phyloP scores from a whole-genome alignment of 1,140 invertebrate species.

The Homalodisca vitripennis region DNA sequence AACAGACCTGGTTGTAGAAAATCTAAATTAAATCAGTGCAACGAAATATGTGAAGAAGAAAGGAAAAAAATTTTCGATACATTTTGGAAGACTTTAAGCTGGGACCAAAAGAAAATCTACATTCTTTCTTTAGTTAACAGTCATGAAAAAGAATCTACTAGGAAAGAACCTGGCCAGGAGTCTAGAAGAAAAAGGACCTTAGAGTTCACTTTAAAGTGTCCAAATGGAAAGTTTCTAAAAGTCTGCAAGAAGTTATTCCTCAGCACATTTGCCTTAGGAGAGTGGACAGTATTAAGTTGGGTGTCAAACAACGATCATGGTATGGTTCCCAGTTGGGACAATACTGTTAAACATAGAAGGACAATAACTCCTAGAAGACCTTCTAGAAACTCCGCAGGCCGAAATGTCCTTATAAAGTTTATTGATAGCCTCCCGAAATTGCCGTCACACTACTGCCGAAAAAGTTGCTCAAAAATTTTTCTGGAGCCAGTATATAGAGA shows the following conservation, averaged over 20 bases:
- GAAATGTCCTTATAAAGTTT: conserved; percentile 9
- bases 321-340: conserved; percentile 21
- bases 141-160: conserved; percentile 15
- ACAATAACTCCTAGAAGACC: background rate
- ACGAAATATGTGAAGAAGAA: conserved; percentile 5
- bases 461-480: conserved; percentile 24
- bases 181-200: conserved; percentile 18
- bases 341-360: background rate
- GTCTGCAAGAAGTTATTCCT: conserved; percentile 25
- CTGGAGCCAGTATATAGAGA: conserved; percentile 31
- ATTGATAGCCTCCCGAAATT: conserved; percentile 29
- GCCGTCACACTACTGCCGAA: conserved; percentile 32
- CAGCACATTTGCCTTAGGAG: too few species aligned
- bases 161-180: conserved; percentile 9
- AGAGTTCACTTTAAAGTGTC: conserved; percentile 19
- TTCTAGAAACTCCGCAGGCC: conserved; percentile 16
- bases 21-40: conserved; percentile 25
- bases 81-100: conserved; percentile 22
- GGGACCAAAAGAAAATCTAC: conserved; percentile 28
- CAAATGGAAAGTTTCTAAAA: background rate
- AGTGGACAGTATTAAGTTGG: conserved; percentile 26
- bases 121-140: conserved; percentile 5
- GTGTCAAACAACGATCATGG: conserved; percentile 16
- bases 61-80: conserved; percentile 16
- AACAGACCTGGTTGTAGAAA: conserved; percentile 9